Conservation (phyloP, 2,888 invertebrate species). For the Acrobeloides nanus region DNA sequence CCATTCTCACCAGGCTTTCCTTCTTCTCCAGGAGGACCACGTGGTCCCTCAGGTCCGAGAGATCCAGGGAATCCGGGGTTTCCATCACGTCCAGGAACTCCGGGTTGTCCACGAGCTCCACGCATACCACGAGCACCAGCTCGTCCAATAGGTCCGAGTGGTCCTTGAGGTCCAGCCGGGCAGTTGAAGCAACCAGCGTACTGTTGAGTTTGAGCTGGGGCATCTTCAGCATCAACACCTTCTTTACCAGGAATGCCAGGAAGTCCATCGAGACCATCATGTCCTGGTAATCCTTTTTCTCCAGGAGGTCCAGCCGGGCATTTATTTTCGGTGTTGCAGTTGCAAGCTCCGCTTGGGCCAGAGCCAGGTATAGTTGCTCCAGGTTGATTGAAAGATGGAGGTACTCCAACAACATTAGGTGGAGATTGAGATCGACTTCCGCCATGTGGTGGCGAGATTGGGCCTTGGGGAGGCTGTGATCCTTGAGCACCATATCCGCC, state of each 20-base stretch:
- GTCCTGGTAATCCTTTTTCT: slow-evolving; percentile 44
- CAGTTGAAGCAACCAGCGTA: slow-evolving; percentile 48
- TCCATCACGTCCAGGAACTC: slow-evolving; percentile 45
- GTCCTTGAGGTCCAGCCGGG: slow-evolving; percentile 44
- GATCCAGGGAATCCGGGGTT: slow-evolving; percentile 49
- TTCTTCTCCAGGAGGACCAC: slow-evolving; percentile 40
- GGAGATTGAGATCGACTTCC: slow-evolving; percentile 12
- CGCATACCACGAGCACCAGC: slow-evolving; percentile 45
- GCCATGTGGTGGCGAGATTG: slow-evolving; percentile 14
- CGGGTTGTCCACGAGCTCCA: slow-evolving; percentile 45
- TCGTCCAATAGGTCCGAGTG: slow-evolving; percentile 44
- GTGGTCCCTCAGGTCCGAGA: slow-evolving; percentile 45
- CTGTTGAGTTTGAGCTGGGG: slow-evolving; percentile 41
- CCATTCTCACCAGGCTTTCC: slow-evolving; percentile 39
- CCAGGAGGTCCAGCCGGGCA: slow-evolving; percentile 48
- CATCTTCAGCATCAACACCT: slow-evolving; percentile 47
- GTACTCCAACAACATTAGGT: slow-evolving; percentile 20
- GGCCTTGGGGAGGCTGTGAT: slow-evolving; percentile 28
- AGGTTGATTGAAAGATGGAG: slow-evolving; percentile 15
- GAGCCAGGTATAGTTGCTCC: too few species aligned
- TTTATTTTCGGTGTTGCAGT: slow-evolving; percentile 25
- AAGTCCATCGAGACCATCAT: slow-evolving; percentile 40
- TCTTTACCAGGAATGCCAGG: slow-evolving; percentile 40
- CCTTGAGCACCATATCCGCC: slow-evolving; percentile 20
- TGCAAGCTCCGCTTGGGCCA: slow-evolving; percentile 17